A percentile compares a stretch with the other conserved stretches of the same genome.
Evolutionary conservation across 2,888 invertebrate species (phyloP).

Genomic region (Eumerus sabulonum): DNA sequence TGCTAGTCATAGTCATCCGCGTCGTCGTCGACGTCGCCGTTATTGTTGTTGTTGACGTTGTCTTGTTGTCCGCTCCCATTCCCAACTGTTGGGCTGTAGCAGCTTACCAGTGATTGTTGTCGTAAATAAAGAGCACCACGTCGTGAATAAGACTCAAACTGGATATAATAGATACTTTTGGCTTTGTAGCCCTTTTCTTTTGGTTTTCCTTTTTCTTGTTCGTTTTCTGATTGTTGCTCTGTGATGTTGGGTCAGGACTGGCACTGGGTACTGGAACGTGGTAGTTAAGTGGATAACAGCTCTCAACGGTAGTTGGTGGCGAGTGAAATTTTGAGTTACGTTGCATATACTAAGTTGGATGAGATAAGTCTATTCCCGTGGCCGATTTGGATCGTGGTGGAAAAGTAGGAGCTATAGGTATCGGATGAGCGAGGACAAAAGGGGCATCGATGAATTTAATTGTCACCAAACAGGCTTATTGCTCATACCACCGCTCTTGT

Average conservation of each 20-base stretch:
- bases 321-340: constrained; percentile 60
- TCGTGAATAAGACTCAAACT: constrained; percentile 63
- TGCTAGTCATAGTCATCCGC: constrained; percentile 22
- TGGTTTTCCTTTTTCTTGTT: too few species aligned
- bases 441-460: too few species aligned
- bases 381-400: too few species aligned
- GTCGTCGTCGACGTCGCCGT: too few species aligned
- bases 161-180: constrained; percentile 27
- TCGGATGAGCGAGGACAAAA: too few species aligned
- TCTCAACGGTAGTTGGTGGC: constrained; percentile 53
- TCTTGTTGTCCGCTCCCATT: constrained; percentile 22
- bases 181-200: constrained; percentile 2
- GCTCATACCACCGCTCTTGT: too few species aligned
- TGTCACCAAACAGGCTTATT: too few species aligned
- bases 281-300: constrained; percentile 66
- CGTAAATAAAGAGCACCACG: constrained; percentile 68
- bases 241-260: constrained; percentile 5
- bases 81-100: constrained; percentile 6
- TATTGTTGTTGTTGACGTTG: too few species aligned
- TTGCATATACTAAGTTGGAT: constrained; percentile 2
- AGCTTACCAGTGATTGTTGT: constrained; percentile 57
- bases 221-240: too few species aligned
- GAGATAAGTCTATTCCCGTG: constrained; percentile 47
- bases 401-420: too few species aligned
- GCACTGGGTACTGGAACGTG: constrained; percentile 22